Evolutionary conservation across 2,888 invertebrate species (phyloP).

Genomic region (Dioctria rufipes): DNA sequence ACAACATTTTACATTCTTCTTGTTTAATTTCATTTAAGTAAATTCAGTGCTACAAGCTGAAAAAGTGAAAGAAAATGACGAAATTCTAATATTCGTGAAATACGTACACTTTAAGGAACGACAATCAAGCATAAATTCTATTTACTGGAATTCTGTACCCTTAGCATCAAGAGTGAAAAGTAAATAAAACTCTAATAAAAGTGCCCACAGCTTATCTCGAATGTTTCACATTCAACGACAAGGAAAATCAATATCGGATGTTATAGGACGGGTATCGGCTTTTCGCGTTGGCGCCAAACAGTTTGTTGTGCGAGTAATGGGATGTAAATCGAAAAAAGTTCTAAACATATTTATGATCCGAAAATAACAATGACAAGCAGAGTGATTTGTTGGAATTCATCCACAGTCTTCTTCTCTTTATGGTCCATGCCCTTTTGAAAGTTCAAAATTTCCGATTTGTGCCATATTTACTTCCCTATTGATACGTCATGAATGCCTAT

Average conservation of each 20-base stretch:
- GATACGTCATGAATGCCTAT: neutral
- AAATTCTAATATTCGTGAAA: too few species aligned
- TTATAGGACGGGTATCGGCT: neutral
- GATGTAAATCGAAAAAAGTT: conserved; percentile 49
- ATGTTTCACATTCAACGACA: neutral
- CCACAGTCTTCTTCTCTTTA: conserved; percentile 24
- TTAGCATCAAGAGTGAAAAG: neutral
- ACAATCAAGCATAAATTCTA: neutral
- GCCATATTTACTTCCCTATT: neutral
- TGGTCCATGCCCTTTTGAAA: conserved; percentile 16
- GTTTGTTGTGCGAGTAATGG: conserved; percentile 1
- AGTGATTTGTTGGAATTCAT: conserved; percentile 55
- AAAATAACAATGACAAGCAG: conserved; percentile 58
- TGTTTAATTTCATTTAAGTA: too few species aligned
- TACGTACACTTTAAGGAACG: too few species aligned
- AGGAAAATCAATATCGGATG: neutral
- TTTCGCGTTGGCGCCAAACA: neutral
- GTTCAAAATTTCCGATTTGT: neutral
- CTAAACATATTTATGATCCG: conserved; percentile 57
- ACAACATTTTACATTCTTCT: too few species aligned
- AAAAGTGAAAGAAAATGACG: too few species aligned
- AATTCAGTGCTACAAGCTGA: too few species aligned
- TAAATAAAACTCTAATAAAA: neutral
- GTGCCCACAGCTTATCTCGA: neutral
- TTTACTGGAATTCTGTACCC: neutral